These are phyloP conservation scores for Cantharis nigra DNA, from an alignment of 2,888 invertebrate species.

Conservation along the genomic window DNA sequence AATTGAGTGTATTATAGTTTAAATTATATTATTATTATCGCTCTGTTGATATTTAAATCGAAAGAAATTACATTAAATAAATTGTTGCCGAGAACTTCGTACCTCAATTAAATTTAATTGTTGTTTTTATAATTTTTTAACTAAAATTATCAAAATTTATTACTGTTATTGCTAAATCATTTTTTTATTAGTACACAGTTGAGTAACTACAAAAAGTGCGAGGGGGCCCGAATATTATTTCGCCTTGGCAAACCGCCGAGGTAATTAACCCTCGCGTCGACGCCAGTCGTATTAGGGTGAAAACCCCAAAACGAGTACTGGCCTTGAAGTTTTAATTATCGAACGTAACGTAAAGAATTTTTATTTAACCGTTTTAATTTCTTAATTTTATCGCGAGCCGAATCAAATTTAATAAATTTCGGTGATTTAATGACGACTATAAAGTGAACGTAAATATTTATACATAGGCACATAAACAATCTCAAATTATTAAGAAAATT, in stretches of 20 bases:
- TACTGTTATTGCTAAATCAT: conserved; percentile 19
- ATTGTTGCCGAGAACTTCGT: conserved; percentile 7
- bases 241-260: too few relatives aligned
- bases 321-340: background rate
- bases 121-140: conserved; percentile 1
- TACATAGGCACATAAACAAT: background rate
- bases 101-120: conserved; percentile 4
- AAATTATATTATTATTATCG: background rate
- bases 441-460: conserved; percentile 9
- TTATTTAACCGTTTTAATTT: conserved; percentile 14
- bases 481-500: background rate
- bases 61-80: conserved; percentile 3
- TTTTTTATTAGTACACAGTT: background rate
- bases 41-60: background rate
- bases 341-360: background rate
- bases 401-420: conserved; percentile 16
- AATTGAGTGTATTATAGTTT: conserved; percentile 16
- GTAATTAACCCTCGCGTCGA: too few relatives aligned
- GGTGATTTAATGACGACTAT: conserved; percentile 9
- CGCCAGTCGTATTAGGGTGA: too few relatives aligned
- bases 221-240: background rate
- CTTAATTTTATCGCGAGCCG: background rate
- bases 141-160: background rate
- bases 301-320: background rate
- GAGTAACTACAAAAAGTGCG: background rate